Conservation (phyloP, 2,113 vertebrate genomes). For the Clarias gariepinus region DNA sequence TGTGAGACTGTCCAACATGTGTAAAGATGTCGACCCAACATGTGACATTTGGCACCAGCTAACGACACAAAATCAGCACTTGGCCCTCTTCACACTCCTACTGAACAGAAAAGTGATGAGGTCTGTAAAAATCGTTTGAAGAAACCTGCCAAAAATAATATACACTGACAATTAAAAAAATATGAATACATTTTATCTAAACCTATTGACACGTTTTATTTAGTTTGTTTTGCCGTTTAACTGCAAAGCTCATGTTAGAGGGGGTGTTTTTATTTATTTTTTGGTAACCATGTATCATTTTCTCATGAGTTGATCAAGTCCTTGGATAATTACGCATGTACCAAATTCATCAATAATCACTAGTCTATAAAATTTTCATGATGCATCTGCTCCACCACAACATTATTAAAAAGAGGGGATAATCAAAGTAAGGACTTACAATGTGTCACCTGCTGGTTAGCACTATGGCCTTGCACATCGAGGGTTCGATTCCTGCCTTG, state of each 20-base stretch:
- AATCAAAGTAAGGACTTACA: neutral
- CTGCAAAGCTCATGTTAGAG: neutral
- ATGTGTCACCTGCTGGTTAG: too few species aligned
- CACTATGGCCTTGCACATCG: too few species aligned
- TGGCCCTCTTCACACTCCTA: neutral
- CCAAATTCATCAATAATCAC: neutral
- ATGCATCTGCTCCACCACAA: neutral
- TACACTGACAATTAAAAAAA: neutral
- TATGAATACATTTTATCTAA: neutral
- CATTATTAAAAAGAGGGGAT: neutral
- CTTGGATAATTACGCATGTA: neutral
- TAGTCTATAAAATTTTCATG: neutral
- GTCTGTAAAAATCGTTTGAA: neutral
- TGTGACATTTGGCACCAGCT: constrained; percentile 20
- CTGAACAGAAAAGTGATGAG: neutral
- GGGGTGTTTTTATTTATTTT: neutral
- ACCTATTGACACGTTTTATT: neutral
- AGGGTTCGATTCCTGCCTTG: too few species aligned
- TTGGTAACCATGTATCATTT: neutral
- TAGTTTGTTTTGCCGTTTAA: neutral
- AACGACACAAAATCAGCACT: neutral
- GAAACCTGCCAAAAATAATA: neutral
- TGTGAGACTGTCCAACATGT: constrained; percentile 3
- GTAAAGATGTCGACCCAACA: constrained; percentile 9
- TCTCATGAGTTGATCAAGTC: neutral